Base-by-base conservation (phyloP, 30 jellyfish, hydroid and myxozoan species). In the Sanderia malayensis region DNA sequence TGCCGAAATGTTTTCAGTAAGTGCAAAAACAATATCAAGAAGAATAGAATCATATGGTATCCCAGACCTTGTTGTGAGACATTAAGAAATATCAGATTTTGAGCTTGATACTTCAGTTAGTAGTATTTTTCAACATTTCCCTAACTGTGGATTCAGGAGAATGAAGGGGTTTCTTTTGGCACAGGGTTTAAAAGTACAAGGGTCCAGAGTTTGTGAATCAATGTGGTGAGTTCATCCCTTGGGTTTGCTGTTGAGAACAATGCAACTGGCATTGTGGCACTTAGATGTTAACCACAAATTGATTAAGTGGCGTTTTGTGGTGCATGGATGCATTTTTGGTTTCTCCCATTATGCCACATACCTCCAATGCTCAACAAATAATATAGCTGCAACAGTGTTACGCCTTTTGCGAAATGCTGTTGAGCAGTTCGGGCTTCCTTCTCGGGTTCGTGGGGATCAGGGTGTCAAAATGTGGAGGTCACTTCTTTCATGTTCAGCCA, bases 1-100 rank as follows among this genome's bases (percentile, higher is more conserved):
- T 30, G 84, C 85, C 23, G 59, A 67, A 32, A 49, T 80, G 46
- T 55, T 80, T 21, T 24, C 66, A 9, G 92, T 80, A 59, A 66
- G 78, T 37, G 62, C 26, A 20, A 80, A 68, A 55, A 80, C 92
- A 0, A 59, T 66, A 17, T 28, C 58, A 6, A 45, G 89, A 65
- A 65, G 81, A 53, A 77, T 62, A 23, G 73, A 49, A 61, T 30
- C 28, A 31, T 65, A 28, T 37, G 81, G 74, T 24, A 11, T 77
- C 28, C 62, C 45, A n/a, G 82, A 45, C 20, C 18, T 13, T 11
- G 30, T 41, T 18, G 66, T 18, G 26, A 46, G 18, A 11, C 67
- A 62, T 41, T 21, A 28, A 25, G 34, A 63, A 20, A 2, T 65
- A 15, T 10, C 55, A 7, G 82, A 77, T 53, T 44, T 28, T 26